Evolutionary conservation across 2,797 vertebrate species (phyloP).

Genomic region (Sphaeramia orbicularis): DNA sequence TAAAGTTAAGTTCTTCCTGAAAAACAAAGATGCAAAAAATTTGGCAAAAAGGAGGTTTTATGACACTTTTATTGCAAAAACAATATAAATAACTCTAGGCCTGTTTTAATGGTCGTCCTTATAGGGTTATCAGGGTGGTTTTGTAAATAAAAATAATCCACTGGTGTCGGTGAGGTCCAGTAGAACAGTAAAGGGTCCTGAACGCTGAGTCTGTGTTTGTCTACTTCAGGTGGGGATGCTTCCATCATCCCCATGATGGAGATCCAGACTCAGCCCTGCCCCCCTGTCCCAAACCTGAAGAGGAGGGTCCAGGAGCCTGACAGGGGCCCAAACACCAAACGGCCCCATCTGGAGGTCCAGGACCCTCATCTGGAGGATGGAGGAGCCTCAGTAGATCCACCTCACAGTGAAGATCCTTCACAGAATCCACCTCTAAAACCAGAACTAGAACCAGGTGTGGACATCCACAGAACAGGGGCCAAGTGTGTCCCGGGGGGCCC

Average conservation of each 20-base stretch:
- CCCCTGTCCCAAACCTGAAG: slow-evolving; percentile 43
- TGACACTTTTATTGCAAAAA: too few species aligned
- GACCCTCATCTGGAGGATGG: slow-evolving; percentile 2
- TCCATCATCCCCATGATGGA: slow-evolving; percentile 91
- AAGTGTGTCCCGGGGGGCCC: slow-evolving; percentile 90
- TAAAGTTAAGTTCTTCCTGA: too few species aligned
- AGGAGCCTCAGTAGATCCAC: background rate
- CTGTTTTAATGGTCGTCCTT: too few species aligned
- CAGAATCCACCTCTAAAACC: background rate
- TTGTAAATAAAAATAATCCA: background rate
- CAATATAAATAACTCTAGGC: too few species aligned
- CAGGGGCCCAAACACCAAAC: background rate
- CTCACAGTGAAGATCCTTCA: slow-evolving; percentile 8
- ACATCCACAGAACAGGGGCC: slow-evolving; percentile 93
- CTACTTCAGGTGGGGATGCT: slow-evolving; percentile 91
- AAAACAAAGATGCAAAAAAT: too few species aligned
- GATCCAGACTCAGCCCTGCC: slow-evolving; percentile 79
- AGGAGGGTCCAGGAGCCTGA: slow-evolving; percentile 9
- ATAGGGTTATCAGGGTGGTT: too few species aligned
- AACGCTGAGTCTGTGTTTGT: slow-evolving; percentile 5
- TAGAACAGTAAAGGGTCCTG: too few species aligned
- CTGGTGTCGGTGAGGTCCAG: too few species aligned
- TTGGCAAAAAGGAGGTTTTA: too few species aligned
- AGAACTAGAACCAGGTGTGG: slow-evolving; percentile 41
- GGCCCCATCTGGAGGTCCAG: slow-evolving; percentile 23